phyloP scores from a whole-genome alignment of 2,113 vertebrate species.

The Pao palembangensis region DNA sequence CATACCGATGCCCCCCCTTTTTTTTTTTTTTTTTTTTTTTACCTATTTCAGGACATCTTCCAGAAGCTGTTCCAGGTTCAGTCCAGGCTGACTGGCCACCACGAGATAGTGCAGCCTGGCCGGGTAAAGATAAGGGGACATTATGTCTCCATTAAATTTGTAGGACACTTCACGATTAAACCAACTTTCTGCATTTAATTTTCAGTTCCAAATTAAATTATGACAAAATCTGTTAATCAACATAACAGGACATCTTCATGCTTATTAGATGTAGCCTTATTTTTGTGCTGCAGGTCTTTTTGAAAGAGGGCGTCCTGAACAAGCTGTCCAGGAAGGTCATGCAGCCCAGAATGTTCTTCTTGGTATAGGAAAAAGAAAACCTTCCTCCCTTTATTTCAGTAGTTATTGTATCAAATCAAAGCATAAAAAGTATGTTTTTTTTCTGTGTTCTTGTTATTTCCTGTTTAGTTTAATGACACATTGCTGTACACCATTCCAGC shows the following conservation, averaged over 20 bases:
- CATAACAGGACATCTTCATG: not conserved
- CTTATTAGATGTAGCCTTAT: not conserved
- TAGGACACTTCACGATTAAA: no score
- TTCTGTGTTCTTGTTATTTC: slow-evolving; percentile 11
- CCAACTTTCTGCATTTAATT: no score
- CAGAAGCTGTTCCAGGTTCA: slow-evolving; percentile 97
- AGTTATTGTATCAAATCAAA: not conserved
- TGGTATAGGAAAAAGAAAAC: slow-evolving; percentile 76
- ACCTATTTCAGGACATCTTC: slow-evolving; percentile 86
- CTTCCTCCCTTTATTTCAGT: not conserved
- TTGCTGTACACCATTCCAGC: slow-evolving; percentile 90
- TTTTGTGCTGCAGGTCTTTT: slow-evolving; percentile 78
- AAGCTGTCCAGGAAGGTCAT: slow-evolving; percentile 95
- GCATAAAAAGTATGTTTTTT: not conserved
- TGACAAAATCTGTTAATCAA: not conserved
- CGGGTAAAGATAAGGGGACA: slow-evolving; percentile 71
- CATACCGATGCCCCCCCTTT: not conserved
- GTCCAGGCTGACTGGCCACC: slow-evolving; percentile 87
- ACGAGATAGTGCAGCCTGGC: slow-evolving; percentile 93
- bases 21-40: not conserved
- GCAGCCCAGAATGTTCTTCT: slow-evolving; percentile 96
- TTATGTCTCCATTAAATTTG: no score
- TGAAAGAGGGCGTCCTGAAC: slow-evolving; percentile 94
- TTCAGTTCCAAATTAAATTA: not conserved
- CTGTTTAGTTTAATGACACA: slow-evolving; percentile 88